Evolutionary conservation across 2,113 vertebrate species (phyloP).

Genomic region (Lasiurus borealis): DNA sequence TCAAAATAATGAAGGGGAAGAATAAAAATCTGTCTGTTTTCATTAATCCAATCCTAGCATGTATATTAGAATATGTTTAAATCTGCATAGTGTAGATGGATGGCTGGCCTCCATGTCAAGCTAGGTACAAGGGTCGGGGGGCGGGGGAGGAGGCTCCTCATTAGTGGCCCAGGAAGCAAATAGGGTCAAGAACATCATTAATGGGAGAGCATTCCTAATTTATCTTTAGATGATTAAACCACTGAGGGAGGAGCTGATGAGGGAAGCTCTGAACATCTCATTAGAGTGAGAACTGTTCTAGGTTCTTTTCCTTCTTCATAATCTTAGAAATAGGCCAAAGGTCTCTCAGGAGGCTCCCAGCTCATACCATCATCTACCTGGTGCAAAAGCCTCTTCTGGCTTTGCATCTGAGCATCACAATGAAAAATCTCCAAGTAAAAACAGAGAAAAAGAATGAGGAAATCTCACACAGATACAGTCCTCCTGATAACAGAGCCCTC

Average conservation of each 20-base stretch:
- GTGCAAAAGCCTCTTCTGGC: background rate
- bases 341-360: background rate
- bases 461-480: constrained; percentile 63
- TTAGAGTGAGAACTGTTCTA: background rate
- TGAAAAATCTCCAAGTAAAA: constrained; percentile 52
- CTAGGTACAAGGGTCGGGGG: background rate
- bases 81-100: background rate
- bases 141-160: background rate
- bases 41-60: background rate
- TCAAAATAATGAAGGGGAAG: constrained; percentile 46
- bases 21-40: constrained; percentile 29
- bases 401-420: background rate
- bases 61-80: background rate
- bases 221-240: constrained; percentile 1
- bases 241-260: background rate
- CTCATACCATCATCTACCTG: background rate
- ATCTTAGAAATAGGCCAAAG: background rate
- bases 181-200: background rate
- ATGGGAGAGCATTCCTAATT: background rate
- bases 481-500: constrained; percentile 43
- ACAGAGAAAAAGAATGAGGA: constrained; percentile 48
- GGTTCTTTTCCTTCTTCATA: background rate
- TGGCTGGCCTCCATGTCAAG: background rate
- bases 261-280: background rate
- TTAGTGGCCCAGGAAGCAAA: background rate